Base-by-base conservation (phyloP, 35 echinoderm and acorn worm genomes). In the Patiria miniata region DNA sequence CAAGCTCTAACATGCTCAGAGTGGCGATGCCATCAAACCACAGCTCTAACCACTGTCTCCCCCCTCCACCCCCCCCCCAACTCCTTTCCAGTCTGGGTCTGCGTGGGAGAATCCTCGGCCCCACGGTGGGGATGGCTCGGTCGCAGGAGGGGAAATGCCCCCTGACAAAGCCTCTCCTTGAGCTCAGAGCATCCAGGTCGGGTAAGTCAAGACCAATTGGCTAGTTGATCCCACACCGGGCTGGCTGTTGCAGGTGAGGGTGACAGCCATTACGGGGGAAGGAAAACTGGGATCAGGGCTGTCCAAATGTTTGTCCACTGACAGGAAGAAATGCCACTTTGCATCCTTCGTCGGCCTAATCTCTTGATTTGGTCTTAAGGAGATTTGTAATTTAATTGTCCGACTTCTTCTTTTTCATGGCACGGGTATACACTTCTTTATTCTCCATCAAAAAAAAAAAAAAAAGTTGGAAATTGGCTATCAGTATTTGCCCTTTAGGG, bases 361-460 rank as follows among this genome's bases (percentile, higher is more conserved):
- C 65, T 73, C 26, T 73, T 15, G 65, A 73, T 73, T 73, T 73
- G 65, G 65, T 73, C 65, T 73, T 73, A 73, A 73, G 65, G 26
- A 73, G 29, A 32, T 34, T 73, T 23, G 34, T 73, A 73, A 73
- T 73, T 73, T 73, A 73, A 73, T 73, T 73, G 65, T 73, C 65
- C 65, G 65, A 30, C 65, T 30, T 30, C 65, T 30, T 30, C 12
- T 47, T 6, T 47, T 6, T 6, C 42, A 12, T 47, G 42, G 42
- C 42, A 12, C 42, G 12, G 12, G 12, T 47, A 12, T 12, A 47
- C 42, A 12, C 4, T 47, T 12, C 42, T 47, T 47, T 47, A 47
- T 12, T 47, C 29, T 73, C 29, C 65, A 73, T 22, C 34, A 16
- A 73, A 73, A n/a, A n/a, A n/a, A n/a, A n/a, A n/a, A n/a, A n/a